Base-by-base conservation (phyloP, 1,140 invertebrate genomes). In the Papilio polyxenes region DNA sequence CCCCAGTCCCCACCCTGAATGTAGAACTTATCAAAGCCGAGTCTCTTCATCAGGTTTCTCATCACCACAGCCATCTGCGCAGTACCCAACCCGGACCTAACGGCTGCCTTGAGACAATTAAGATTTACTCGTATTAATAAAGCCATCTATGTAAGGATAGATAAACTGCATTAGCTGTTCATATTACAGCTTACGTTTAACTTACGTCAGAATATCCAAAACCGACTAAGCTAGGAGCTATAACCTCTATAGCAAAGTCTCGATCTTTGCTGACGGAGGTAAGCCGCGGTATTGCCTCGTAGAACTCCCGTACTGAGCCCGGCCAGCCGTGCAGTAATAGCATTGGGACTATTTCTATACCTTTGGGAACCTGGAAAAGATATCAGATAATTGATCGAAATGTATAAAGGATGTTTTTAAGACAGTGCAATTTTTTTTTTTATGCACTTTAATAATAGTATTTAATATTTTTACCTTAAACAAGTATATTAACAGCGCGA, bases 291-390 rank as follows among this genome's bases (percentile, higher is more conserved):
- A 97, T 96, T 1, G 98, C 95, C 87, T 98, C 97, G 84, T 97
- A 97, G 90, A 98, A 98, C 91, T 99, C 98, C 11, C 97, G 95
- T 2, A 98, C 95, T 0, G 97, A 98, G 37, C 98, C 98, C 4
- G 98, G 98, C 98, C 98, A 99, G 15, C 98, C 98, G 88, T 99
- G 98, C 3, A 98, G 86, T 0, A 99, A 31, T 1, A 99, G 86
- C 44, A 98, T 69, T 0, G 97, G 97, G 5, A 97, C 83, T 1
- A 98, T 95, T 94, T 93, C 95, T 7, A 85, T 85, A 40, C 88
- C 88, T 44, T 85, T 20, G 5, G 89, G 84, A 2, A 90, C 88
- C 88, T 92, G 77, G 10, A 84, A 82, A 82, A 44, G 7, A 49
- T 72, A 81, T 31, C 2, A 31, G 23, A 15, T 37, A 1, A 69